Conservation (phyloP, 1,140 invertebrate species). For the Eriosoma lanigerum region DNA sequence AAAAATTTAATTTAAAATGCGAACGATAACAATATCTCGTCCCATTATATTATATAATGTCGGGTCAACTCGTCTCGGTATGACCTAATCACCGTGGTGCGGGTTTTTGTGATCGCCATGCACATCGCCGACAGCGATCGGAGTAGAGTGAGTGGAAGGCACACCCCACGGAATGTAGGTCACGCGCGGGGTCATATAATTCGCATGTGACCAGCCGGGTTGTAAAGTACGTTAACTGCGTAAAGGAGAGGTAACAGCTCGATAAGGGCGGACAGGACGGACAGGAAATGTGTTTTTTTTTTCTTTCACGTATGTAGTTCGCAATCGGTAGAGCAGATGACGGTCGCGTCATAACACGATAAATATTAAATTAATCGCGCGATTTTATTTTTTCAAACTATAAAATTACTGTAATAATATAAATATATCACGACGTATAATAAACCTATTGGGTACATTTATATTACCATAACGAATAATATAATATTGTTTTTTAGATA, state of each 20-base stretch:
- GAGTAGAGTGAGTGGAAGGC: background rate
- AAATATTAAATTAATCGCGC: background rate
- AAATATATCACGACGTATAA: too few relatives aligned
- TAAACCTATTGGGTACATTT: too few relatives aligned
- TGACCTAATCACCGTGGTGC: background rate
- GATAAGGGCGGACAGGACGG: too few relatives aligned
- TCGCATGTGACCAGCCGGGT: background rate
- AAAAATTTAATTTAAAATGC: too few relatives aligned
- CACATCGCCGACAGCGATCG: background rate
- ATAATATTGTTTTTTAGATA: too few relatives aligned
- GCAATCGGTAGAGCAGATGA: background rate
- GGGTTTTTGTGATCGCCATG: too few relatives aligned
- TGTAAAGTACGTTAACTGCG: too few relatives aligned
- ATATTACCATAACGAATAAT: too few relatives aligned
- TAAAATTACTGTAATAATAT: too few relatives aligned
- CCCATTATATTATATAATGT: background rate
- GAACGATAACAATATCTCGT: too few relatives aligned
- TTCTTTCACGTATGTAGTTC: background rate
- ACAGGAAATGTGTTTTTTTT: background rate
- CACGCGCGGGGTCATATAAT: slow-evolving; percentile 32
- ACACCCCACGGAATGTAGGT: slow-evolving; percentile 45
- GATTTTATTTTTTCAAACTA: background rate
- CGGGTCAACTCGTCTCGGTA: background rate
- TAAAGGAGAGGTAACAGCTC: too few relatives aligned
- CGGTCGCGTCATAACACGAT: background rate